Evolutionary conservation across 2,888 invertebrate genomes (phyloP).

Genomic region (Plebejus melissa): DNA sequence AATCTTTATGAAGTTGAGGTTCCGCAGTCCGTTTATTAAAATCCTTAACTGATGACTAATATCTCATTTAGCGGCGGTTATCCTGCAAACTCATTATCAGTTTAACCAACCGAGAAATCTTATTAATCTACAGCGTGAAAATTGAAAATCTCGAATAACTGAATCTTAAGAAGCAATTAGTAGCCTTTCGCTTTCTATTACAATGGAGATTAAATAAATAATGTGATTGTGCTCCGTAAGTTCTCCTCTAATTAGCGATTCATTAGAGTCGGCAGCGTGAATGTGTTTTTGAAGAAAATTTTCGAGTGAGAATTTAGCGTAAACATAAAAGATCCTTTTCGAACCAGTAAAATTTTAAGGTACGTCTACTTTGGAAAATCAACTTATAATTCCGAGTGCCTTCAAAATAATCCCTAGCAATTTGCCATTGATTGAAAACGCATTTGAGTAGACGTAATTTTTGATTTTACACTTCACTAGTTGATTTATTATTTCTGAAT

Average conservation of each 20-base stretch:
- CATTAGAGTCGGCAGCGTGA: not conserved
- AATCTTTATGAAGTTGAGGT: conserved; percentile 2
- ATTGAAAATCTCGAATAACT: conserved; percentile 72
- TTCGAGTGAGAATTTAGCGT: not conserved
- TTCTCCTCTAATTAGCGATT: conserved; percentile 21
- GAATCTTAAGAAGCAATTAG: conserved; percentile 60
- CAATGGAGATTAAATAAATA: conserved; percentile 21
- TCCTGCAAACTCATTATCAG: conserved; percentile 72
- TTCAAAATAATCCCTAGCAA: conserved; percentile 2
- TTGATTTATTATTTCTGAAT: conserved; percentile 18
- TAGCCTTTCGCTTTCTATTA: conserved; percentile 42
- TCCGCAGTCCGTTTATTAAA: conserved; percentile 17
- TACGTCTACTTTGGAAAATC: not conserved
- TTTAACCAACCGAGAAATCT: conserved; percentile 68
- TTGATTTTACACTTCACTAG: conserved; percentile 13
- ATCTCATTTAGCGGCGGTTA: conserved; percentile 43
- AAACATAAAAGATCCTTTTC: not conserved
- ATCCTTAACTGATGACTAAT: conserved; percentile 4
- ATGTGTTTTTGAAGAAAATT: not conserved
- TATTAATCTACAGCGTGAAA: conserved; percentile 67
- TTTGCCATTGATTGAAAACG: conserved; percentile 15
- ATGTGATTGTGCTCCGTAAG: conserved; percentile 23
- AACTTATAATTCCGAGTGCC: not conserved
- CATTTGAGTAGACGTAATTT: conserved; percentile 13
- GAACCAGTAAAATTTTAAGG: not conserved